Evolutionary conservation across 2,888 invertebrate species (phyloP).

Genomic region (Schizotus pectinicornis): DNA sequence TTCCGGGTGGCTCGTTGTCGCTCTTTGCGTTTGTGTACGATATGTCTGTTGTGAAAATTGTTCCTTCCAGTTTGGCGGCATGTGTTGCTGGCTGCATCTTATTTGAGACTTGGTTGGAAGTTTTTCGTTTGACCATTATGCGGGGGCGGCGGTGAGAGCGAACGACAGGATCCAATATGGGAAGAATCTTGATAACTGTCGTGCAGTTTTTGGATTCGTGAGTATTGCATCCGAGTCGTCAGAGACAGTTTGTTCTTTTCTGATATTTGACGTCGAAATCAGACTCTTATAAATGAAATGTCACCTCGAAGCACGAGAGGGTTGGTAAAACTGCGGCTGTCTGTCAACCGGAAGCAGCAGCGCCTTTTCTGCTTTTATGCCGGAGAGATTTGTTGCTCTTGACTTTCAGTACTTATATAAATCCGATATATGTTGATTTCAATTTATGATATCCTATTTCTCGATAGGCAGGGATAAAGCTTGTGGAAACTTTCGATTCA

Average conservation of each 20-base stretch:
- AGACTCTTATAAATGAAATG: conserved; percentile 35
- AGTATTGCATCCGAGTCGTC: conserved; percentile 6
- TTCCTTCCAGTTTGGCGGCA: too few species aligned
- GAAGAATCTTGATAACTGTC: conserved; percentile 24
- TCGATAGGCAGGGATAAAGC: conserved; percentile 29
- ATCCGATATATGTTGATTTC: conserved; percentile 32
- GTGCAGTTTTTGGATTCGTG: conserved; percentile 8
- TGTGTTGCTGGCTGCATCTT: too few species aligned
- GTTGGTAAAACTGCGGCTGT: conserved; percentile 31
- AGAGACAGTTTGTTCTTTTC: conserved; percentile 23
- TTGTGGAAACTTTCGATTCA: conserved; percentile 28
- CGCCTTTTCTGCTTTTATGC: conserved; percentile 20
- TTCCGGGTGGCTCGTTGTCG: too few species aligned
- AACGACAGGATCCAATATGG: conserved; percentile 2
- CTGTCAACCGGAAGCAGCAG: conserved; percentile 23
- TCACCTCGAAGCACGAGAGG: conserved; percentile 28
- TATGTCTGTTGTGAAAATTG: too few species aligned
- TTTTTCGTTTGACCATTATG: too few species aligned
- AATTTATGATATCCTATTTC: conserved; percentile 30
- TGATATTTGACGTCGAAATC: conserved; percentile 30
- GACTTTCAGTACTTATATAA: conserved; percentile 32
- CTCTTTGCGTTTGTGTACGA: too few species aligned
- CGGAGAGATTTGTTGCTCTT: conserved; percentile 29
- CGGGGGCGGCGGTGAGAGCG: neutral
- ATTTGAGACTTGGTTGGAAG: too few species aligned